These are phyloP conservation scores for Margarornis squamiger DNA, from an alignment of 2,797 vertebrate genomes.

Conservation along the genomic window DNA sequence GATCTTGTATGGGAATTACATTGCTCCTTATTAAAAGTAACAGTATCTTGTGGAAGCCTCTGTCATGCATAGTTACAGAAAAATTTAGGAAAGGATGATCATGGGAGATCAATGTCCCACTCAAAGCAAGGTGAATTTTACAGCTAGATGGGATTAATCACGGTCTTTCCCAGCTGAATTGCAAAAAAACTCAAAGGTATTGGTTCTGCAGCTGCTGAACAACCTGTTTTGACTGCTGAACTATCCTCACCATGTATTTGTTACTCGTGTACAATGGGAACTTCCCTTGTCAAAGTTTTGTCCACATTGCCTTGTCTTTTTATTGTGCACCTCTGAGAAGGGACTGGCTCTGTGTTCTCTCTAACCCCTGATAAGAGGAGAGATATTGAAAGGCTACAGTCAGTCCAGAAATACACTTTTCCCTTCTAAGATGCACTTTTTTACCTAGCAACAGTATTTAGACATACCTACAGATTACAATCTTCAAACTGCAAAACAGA, in stretches of 20 bases:
- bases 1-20: background rate
- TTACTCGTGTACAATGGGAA: background rate
- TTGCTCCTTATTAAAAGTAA: background rate
- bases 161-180: background rate
- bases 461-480: background rate
- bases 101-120: background rate
- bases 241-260: background rate
- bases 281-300: background rate
- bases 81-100: background rate
- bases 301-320: background rate
- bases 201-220: background rate
- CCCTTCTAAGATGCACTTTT: background rate
- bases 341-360: background rate
- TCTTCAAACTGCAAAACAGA: background rate
- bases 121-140: background rate
- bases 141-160: background rate
- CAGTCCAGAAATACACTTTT: background rate
- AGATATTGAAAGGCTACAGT: background rate
- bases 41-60: background rate
- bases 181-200: background rate
- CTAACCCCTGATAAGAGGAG: background rate
- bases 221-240: background rate
- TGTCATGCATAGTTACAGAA: background rate
- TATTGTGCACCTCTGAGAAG: background rate
- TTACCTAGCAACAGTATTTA: background rate